Conservation (phyloP, 2,113 vertebrate genomes). For the Laterallus jamaicensis region DNA sequence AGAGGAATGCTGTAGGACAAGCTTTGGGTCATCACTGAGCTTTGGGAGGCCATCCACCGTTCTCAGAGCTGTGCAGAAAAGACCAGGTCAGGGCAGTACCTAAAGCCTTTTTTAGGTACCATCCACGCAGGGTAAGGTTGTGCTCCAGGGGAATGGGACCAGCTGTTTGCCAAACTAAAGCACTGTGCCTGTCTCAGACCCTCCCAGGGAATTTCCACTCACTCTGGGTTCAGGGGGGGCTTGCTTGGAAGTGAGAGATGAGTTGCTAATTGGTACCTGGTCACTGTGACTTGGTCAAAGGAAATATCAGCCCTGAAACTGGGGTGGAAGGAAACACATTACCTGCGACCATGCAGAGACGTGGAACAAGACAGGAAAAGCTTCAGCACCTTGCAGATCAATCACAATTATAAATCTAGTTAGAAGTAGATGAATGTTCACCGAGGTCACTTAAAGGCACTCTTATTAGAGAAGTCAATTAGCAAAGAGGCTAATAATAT, state of each 20-base stretch:
- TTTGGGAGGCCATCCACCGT: not conserved
- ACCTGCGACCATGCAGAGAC: rapidly evolving
- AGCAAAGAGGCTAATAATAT: constrained; percentile 9
- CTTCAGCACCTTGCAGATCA: not conserved
- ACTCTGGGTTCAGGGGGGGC: not conserved
- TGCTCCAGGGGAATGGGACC: not conserved
- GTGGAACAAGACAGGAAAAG: not conserved
- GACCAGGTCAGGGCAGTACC: not conserved
- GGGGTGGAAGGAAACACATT: not conserved
- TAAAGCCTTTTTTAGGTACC: not conserved
- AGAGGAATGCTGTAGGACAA: rapidly evolving
- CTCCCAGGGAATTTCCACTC: rapidly evolving
- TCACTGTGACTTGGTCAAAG: not conserved
- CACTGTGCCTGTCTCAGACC: rapidly evolving
- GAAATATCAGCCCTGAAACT: not conserved
- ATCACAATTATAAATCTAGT: not conserved
- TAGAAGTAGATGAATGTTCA: not conserved
- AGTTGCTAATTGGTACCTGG: not conserved
- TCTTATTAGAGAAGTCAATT: constrained; percentile 32
- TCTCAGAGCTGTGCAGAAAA: not conserved
- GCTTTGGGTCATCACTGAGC: rapidly evolving
- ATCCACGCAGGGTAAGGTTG: rapidly evolving
- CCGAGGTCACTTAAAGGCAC: not conserved
- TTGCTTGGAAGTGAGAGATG: rapidly evolving
- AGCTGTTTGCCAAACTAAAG: not conserved